phyloP scores from a whole-genome alignment of 1,140 invertebrate species.

The Drosophila ogumai region DNA sequence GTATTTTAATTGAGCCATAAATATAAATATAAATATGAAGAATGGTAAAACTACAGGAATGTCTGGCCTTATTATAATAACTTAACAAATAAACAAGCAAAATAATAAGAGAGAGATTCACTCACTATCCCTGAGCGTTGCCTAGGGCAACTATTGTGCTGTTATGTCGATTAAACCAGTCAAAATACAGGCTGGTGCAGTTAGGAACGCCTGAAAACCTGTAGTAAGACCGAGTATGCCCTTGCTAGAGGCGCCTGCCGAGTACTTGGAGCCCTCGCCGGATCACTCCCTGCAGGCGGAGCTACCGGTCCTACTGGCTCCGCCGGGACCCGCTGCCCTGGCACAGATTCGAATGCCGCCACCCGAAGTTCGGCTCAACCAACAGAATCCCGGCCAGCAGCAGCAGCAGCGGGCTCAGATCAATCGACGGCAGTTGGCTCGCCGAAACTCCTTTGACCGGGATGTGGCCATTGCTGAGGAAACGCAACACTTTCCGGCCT shows the following conservation, averaged over 20 bases:
- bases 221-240: slow-evolving; percentile 49
- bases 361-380: slow-evolving; percentile 55
- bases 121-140: slow-evolving; percentile 4
- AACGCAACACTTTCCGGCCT: slow-evolving; percentile 71
- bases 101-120: background rate
- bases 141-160: slow-evolving; percentile 14
- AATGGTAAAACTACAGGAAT: background rate
- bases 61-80: background rate
- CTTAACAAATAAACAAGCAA: background rate
- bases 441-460: slow-evolving; percentile 70
- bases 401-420: slow-evolving; percentile 34
- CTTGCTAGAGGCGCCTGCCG: slow-evolving; percentile 70
- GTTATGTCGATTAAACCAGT: slow-evolving; percentile 59
- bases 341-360: slow-evolving; percentile 63
- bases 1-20: background rate
- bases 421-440: slow-evolving; percentile 44
- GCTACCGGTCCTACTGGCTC: slow-evolving; percentile 56
- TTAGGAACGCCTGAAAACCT: background rate
- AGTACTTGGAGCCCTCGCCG: slow-evolving; percentile 71
- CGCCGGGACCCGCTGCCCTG: slow-evolving; percentile 62
- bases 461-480: slow-evolving; percentile 70
- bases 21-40: background rate
- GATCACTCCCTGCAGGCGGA: slow-evolving; percentile 72
- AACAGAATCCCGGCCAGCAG: slow-evolving; percentile 48
- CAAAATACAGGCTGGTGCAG: slow-evolving; percentile 28